These are phyloP conservation scores for Chrysolina oricalcia DNA, from an alignment of 2,888 invertebrate genomes.

Conservation along the genomic window DNA sequence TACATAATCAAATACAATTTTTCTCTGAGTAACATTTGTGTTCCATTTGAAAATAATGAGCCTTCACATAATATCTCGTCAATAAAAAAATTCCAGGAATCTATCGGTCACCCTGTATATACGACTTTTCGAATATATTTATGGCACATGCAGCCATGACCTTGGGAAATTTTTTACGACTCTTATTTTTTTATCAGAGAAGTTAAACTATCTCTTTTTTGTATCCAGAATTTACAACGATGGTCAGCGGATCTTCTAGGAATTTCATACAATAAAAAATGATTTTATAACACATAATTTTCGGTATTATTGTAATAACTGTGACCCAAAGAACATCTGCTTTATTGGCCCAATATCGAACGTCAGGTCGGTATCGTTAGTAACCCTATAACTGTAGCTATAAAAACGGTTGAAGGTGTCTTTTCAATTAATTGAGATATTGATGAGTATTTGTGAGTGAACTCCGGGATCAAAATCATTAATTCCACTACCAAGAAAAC, in stretches of 20 bases:
- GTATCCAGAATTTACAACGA: background rate
- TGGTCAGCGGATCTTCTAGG: constrained; percentile 37
- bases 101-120: too few relatives aligned
- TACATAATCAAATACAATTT: too few relatives aligned
- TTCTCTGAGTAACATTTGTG: too few relatives aligned
- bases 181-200: background rate
- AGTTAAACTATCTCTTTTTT: background rate
- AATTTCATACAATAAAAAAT: constrained; percentile 46
- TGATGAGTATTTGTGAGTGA: background rate
- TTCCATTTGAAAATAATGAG: too few relatives aligned
- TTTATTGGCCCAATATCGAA: constrained; percentile 40
- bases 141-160: background rate
- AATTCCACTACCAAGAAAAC: too few relatives aligned
- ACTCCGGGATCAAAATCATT: too few relatives aligned
- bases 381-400: constrained; percentile 11
- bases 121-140: background rate
- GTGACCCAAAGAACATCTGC: constrained; percentile 50
- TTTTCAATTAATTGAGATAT: constrained; percentile 26
- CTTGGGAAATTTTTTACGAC: background rate
- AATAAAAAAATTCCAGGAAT: too few relatives aligned
- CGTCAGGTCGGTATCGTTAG: constrained; percentile 5
- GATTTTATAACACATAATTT: constrained; percentile 52
- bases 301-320: constrained; percentile 54
- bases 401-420: background rate
- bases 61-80: too few relatives aligned